phyloP scores from a whole-genome alignment of 2,797 vertebrate species.

The Enteromius thamalakanensis region DNA sequence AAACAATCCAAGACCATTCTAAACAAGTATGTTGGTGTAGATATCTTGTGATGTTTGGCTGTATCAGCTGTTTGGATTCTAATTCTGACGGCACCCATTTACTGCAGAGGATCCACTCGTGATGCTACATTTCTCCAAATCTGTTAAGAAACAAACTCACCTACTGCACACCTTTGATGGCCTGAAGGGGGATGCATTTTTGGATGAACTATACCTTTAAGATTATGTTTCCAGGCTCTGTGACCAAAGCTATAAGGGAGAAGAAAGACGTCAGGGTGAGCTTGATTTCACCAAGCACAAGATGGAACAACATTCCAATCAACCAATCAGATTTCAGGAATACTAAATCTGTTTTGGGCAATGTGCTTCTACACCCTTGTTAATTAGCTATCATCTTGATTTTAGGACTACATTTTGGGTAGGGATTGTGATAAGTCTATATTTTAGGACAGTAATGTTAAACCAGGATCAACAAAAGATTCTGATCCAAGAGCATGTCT shows the following conservation, averaged over 20 bases:
- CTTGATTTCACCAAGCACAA: no score
- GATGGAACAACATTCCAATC: no score
- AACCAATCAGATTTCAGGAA: no score
- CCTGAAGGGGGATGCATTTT: background rate
- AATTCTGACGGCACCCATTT: background rate
- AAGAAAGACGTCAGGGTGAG: background rate
- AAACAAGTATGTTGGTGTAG: background rate
- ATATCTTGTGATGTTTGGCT: background rate
- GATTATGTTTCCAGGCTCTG: background rate
- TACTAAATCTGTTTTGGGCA: no score
- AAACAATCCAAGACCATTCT: background rate
- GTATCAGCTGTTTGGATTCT: background rate
- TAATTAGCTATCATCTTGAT: no score
- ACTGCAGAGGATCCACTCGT: background rate
- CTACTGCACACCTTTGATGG: background rate
- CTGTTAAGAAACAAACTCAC: background rate
- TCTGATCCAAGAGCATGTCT: no score
- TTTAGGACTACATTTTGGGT: no score
- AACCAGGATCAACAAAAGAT: no score
- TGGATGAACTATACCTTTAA: background rate
- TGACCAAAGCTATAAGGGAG: constrained; percentile 7
- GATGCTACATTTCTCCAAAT: background rate
- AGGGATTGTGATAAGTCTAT: no score
- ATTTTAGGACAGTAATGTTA: no score
- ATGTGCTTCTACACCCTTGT: no score